Conservation (phyloP, 1,140 invertebrate genomes). For the Chrysopa pallens region DNA sequence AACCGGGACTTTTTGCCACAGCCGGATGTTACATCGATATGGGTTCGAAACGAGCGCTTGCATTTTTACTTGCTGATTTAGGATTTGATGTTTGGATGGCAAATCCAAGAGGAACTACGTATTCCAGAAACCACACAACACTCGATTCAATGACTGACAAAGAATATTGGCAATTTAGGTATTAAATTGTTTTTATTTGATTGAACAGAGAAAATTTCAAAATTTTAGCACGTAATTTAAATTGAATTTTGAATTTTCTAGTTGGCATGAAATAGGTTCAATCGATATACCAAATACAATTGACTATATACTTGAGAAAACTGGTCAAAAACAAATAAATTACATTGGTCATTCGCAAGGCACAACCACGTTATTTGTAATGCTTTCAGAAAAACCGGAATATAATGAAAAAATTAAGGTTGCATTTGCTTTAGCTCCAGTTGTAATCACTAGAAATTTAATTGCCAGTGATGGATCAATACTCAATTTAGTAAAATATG, state of each 20-base stretch:
- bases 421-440: conserved; percentile 36
- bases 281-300: conserved; percentile 53
- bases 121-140: conserved; percentile 25
- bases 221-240: too few relatives aligned
- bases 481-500: too few relatives aligned
- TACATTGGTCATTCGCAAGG: conserved; percentile 49
- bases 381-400: conserved; percentile 30
- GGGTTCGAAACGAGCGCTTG: conserved; percentile 11
- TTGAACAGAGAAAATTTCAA: not conserved
- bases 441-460: conserved; percentile 30
- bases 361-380: conserved; percentile 33
- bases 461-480: conserved; percentile 7
- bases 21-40: conserved; percentile 13
- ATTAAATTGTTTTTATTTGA: not conserved
- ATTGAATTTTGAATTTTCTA: too few relatives aligned
- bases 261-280: conserved; percentile 52
- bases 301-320: conserved; percentile 39
- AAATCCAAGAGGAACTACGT: conserved; percentile 41
- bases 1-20: conserved; percentile 14
- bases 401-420: conserved; percentile 35
- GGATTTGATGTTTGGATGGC: conserved; percentile 43
- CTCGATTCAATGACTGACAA: conserved; percentile 25
- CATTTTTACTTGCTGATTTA: conserved; percentile 20
- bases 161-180: conserved; percentile 28
- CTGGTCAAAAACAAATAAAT: conserved; percentile 27